phyloP scores from a whole-genome alignment of 53 echinoderm and acorn worm genomes.

The Astropecten irregularis region DNA sequence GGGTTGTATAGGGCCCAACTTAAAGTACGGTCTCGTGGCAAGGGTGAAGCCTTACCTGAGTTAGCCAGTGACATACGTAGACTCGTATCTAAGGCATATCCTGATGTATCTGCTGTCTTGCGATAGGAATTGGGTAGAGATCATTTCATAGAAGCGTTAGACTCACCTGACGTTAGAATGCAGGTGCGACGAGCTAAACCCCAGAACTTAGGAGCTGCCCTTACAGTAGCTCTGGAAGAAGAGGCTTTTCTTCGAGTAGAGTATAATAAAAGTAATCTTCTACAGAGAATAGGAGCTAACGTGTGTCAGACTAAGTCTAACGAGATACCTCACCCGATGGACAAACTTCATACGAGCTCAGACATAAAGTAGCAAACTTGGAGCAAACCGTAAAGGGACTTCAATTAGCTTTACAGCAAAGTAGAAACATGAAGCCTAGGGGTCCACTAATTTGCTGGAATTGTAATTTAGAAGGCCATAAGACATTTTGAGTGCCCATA shows the following conservation, averaged over 20 bases:
- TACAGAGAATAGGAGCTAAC: not conserved
- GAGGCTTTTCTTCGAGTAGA: slow-evolving; percentile 14
- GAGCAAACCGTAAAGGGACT: slow-evolving; percentile 13
- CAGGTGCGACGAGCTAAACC: slow-evolving; percentile 42
- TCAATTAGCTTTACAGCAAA: not conserved
- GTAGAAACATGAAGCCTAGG: not conserved
- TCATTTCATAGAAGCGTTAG: slow-evolving; percentile 43
- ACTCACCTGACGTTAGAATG: slow-evolving; percentile 9
- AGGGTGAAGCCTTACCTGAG: slow-evolving; percentile 9
- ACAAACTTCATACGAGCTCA: not conserved
- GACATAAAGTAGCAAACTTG: not conserved
- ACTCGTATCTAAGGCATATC: slow-evolving; percentile 21
- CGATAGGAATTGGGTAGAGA: slow-evolving; percentile 26
- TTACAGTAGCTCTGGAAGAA: slow-evolving; percentile 21
- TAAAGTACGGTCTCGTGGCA: not conserved
- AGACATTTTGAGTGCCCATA: slow-evolving; percentile 18
- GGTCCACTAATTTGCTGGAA: slow-evolving; percentile 13
- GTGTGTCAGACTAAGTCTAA: not conserved
- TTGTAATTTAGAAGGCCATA: slow-evolving; percentile 20
- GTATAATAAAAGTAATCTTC: not conserved
- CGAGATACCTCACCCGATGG: not conserved
- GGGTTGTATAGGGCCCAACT: slow-evolving; percentile 11
- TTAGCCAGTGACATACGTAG: slow-evolving; percentile 24
- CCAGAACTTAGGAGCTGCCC: not conserved
- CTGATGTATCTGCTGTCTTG: not conserved